Evolutionary conservation across 1,140 invertebrate species (phyloP).

Genomic region (Drosophila hydei): DNA sequence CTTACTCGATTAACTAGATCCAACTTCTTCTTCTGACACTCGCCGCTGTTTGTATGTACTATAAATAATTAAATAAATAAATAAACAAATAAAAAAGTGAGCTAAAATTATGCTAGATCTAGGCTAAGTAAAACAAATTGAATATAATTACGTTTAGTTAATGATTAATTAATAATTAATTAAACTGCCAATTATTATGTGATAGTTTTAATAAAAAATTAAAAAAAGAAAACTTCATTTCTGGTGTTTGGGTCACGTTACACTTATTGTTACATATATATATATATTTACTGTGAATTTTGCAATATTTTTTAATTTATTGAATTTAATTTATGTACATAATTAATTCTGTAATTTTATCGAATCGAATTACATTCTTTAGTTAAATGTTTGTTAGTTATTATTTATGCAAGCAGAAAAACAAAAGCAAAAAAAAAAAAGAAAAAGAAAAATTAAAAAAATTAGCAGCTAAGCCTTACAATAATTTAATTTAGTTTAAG

Average conservation of each 20-base stretch:
- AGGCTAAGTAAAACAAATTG: conserved; percentile 49
- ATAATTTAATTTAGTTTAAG: conserved; percentile 59
- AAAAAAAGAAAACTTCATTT: conserved; percentile 46
- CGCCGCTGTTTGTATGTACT: conserved; percentile 44
- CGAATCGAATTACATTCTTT: conserved; percentile 46
- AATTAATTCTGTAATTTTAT: conserved; percentile 43
- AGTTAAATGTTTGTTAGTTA: conserved; percentile 82
- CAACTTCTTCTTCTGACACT: conserved; percentile 17
- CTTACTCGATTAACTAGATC: conserved; percentile 15
- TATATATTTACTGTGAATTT: conserved; percentile 64
- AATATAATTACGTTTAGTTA: conserved; percentile 46
- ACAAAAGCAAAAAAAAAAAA: neutral
- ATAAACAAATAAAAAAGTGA: neutral
- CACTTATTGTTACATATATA: conserved; percentile 52
- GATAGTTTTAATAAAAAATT: conserved; percentile 73
- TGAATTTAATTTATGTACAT: conserved; percentile 66
- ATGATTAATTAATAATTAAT: conserved; percentile 50
- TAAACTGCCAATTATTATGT: conserved; percentile 82
- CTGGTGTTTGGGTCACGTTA: conserved; percentile 77
- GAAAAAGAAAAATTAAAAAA: conserved; percentile 29
- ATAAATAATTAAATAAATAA: conserved; percentile 32
- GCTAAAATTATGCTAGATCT: conserved; percentile 10
- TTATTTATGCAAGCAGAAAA: conserved; percentile 68
- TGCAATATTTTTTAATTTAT: conserved; percentile 80
- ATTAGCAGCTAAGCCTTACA: conserved; percentile 60